Conservation (phyloP, 1,140 invertebrate genomes). For the Neotoxoptera formosana region DNA sequence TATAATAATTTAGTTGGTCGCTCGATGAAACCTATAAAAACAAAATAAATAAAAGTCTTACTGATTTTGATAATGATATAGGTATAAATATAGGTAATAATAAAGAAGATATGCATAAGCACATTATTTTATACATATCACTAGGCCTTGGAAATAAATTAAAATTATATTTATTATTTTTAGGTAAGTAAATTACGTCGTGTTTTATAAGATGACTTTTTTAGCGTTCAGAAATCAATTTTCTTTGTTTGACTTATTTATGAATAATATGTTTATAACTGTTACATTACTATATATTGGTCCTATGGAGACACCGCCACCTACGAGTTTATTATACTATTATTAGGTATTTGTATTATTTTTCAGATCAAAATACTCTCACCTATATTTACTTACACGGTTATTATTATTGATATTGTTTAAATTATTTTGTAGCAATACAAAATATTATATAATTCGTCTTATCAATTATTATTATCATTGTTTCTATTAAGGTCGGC, state of each 20-base stretch:
- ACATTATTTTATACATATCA: no score
- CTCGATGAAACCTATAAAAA: no score
- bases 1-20: no score
- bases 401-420: slow-evolving; percentile 1
- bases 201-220: no score
- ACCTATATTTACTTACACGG: no score
- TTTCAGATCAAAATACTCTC: background rate
- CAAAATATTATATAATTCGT: background rate
- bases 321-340: background rate
- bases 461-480: slow-evolving; percentile 6
- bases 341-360: background rate
- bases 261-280: background rate
- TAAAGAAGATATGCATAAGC: no score
- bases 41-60: no score
- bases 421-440: background rate
- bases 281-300: background rate
- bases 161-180: no score
- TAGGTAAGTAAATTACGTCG: no score
- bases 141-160: no score
- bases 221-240: background rate
- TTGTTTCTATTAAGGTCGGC: background rate
- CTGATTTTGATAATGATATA: no score
- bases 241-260: background rate
- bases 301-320: background rate
- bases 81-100: no score